Evolutionary conservation across 2,113 vertebrate genomes (phyloP).

Genomic region (Gnathonemus echidnorhynchus): DNA sequence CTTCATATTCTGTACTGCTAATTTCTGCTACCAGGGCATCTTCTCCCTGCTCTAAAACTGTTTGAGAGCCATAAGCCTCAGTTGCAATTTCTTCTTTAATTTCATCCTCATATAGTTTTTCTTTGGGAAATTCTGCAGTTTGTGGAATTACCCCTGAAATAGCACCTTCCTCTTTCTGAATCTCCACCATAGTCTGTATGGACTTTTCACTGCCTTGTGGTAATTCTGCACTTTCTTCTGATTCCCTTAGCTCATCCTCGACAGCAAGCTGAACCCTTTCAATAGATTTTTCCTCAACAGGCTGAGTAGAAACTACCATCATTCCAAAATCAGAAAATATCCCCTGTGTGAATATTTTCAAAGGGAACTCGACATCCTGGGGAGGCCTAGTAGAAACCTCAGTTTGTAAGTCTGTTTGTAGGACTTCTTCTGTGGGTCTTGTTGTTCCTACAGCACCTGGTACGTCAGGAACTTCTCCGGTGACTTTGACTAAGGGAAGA

Average conservation of each 20-base stretch:
- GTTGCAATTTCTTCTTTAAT: conserved; percentile 6
- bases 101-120: conserved; percentile 22
- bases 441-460: conserved; percentile 29
- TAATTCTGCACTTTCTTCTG: conserved; percentile 35
- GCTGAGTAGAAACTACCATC: conserved; percentile 70
- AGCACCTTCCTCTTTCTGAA: conserved; percentile 24
- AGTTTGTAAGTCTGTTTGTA: neutral
- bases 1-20: neutral
- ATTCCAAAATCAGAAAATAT: conserved; percentile 76
- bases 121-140: neutral
- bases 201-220: conserved; percentile 23
- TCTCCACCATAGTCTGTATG: conserved; percentile 27
- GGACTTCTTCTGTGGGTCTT: conserved; percentile 6
- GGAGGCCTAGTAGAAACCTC: conserved; percentile 50
- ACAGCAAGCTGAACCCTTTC: conserved; percentile 26
- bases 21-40: conserved; percentile 1
- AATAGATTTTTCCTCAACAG: conserved; percentile 57
- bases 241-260: conserved; percentile 28
- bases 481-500: conserved; percentile 26
- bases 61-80: neutral
- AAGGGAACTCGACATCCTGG: conserved; percentile 60
- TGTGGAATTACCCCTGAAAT: conserved; percentile 21
- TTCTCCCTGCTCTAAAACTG: neutral
- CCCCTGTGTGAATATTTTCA: conserved; percentile 77
- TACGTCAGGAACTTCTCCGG: conserved; percentile 29